These are phyloP conservation scores for Lophius americanus DNA, from an alignment of 2,797 vertebrate genomes.

Conservation along the genomic window DNA sequence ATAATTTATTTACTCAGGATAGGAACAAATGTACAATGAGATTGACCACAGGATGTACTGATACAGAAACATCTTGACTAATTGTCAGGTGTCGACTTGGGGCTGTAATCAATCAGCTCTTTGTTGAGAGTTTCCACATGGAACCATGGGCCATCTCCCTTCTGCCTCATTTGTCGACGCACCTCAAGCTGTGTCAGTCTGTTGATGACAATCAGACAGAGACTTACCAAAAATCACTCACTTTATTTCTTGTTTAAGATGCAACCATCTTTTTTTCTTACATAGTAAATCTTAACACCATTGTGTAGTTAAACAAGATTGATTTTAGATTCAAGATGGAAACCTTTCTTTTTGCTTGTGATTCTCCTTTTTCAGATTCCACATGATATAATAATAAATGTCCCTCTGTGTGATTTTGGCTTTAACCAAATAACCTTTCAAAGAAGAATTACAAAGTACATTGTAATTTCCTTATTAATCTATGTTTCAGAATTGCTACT, in stretches of 20 bases:
- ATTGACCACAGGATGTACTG: constrained; percentile 45
- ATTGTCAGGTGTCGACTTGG: constrained; percentile 88
- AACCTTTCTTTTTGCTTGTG: background rate
- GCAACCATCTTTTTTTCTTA: no score
- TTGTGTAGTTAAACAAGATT: no score
- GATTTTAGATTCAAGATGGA: no score
- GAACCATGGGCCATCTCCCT: constrained; percentile 94
- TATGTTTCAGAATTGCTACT: no score
- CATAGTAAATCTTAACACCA: no score
- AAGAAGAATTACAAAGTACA: no score
- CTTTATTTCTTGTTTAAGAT: no score
- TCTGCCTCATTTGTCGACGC: constrained; percentile 86
- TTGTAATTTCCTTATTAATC: no score
- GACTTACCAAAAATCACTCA: background rate
- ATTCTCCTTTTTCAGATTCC: no score
- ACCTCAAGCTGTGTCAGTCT: constrained; percentile 85
- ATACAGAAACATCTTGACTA: constrained; percentile 66
- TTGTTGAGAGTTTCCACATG: constrained; percentile 81
- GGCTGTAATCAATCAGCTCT: constrained; percentile 81
- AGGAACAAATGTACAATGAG: constrained; percentile 74
- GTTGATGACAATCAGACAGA: constrained; percentile 31
- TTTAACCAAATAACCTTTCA: no score
- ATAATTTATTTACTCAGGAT: constrained; percentile 79
- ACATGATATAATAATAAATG: no score
- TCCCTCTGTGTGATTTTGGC: no score